These are phyloP conservation scores for Nansenia antarctica DNA, from an alignment of 2,113 vertebrate genomes.

Conservation along the genomic window DNA sequence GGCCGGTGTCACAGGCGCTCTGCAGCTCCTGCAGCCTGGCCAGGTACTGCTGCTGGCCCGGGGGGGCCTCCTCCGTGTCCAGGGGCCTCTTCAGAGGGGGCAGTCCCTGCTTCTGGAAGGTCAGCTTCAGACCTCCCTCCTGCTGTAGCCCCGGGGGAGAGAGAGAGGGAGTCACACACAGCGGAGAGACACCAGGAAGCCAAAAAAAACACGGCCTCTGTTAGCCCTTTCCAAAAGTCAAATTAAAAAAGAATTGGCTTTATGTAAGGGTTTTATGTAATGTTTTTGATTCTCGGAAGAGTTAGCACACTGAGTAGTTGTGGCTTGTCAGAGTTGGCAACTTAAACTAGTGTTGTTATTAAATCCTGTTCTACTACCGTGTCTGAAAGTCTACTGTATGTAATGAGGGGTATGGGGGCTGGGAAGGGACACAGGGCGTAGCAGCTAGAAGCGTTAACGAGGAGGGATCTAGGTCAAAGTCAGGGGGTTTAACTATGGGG, in stretches of 20 bases:
- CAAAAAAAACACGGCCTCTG: no score
- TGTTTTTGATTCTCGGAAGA: not conserved
- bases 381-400: not conserved
- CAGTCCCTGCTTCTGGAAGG: conserved; percentile 96
- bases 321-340: not conserved
- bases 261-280: not conserved
- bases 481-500: conserved; percentile 23
- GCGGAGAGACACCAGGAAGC: no score
- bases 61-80: conserved; percentile 83
- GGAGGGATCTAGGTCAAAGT: conserved; percentile 23
- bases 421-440: conserved; percentile 34
- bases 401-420: not conserved
- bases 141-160: no score
- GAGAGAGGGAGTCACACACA: conserved; percentile 13
- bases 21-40: conserved; percentile 91
- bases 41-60: conserved; percentile 93
- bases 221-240: no score
- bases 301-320: not conserved
- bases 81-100: conserved; percentile 87
- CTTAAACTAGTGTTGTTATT: no score
- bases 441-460: conserved; percentile 32
- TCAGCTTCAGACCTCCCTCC: conserved; percentile 97
- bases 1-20: conserved; percentile 87
- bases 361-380: no score
- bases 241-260: no score